phyloP scores from a whole-genome alignment of 1,140 invertebrate genomes.

The Drosophila yakuba region DNA sequence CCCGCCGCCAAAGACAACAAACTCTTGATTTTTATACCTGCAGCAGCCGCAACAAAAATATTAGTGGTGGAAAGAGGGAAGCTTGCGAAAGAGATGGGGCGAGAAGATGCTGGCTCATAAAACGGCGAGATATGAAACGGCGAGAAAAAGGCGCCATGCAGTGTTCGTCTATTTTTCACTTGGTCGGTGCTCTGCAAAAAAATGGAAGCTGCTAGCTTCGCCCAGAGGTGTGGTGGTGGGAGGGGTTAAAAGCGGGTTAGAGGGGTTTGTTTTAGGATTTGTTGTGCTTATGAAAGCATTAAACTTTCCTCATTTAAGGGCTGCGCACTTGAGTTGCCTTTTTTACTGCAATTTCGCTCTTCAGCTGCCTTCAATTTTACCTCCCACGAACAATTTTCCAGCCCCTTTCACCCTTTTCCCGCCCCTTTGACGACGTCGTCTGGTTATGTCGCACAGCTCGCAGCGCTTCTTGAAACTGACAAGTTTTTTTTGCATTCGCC shows the following conservation, averaged over 20 bases:
- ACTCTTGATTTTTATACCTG: slow-evolving; percentile 82
- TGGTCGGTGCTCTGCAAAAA: slow-evolving; percentile 32
- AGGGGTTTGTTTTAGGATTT: slow-evolving; percentile 76
- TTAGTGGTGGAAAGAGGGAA: neutral
- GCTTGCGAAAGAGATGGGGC: neutral
- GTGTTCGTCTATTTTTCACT: slow-evolving; percentile 79
- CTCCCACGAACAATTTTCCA: slow-evolving; percentile 1
- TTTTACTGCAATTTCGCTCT: slow-evolving; percentile 79
- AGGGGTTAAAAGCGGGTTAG: slow-evolving; percentile 1
- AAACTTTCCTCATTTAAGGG: slow-evolving; percentile 83
- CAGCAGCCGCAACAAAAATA: slow-evolving; percentile 24
- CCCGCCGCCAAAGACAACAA: slow-evolving; percentile 79
- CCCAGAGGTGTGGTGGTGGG: neutral
- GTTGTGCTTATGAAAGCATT: slow-evolving; percentile 83
- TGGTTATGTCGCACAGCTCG: slow-evolving; percentile 68
- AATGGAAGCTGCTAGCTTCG: slow-evolving; percentile 2
- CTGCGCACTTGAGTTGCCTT: slow-evolving; percentile 78
- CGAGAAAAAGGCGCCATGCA: slow-evolving; percentile 62
- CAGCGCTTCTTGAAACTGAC: slow-evolving; percentile 25
- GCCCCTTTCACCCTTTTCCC: neutral
- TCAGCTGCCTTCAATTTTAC: slow-evolving; percentile 22
- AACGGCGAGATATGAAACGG: slow-evolving; percentile 65
- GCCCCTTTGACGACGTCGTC: slow-evolving; percentile 39
- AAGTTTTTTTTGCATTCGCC: slow-evolving; percentile 41
- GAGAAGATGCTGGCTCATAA: slow-evolving; percentile 71